A percentile compares a stretch with the other conserved stretches of the same genome.
Evolutionary conservation across 2,888 invertebrate species (phyloP).

Genomic region (Drosophila pegasa): DNA sequence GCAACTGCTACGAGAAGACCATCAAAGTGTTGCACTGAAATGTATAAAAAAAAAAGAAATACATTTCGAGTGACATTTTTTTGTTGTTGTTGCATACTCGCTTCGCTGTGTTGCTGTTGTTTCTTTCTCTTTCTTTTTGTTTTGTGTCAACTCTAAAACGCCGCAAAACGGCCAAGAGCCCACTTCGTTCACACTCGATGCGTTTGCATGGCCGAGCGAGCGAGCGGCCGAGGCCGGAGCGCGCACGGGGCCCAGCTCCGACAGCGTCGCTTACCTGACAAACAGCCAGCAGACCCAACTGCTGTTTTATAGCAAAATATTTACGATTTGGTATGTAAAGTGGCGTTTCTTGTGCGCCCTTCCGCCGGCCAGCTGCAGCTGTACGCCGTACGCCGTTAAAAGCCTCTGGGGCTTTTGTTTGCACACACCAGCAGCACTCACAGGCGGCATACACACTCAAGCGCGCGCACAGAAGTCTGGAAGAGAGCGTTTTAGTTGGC

Average conservation of each 20-base stretch:
- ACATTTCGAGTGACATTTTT: slow-evolving; percentile 69
- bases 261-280: slow-evolving; percentile 38
- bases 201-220: slow-evolving; percentile 45
- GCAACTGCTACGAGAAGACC: slow-evolving; percentile 28
- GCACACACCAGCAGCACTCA: slow-evolving; percentile 20
- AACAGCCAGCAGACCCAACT: slow-evolving; percentile 46
- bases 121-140: slow-evolving; percentile 30
- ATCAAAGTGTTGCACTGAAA: slow-evolving; percentile 68
- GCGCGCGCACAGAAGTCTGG: slow-evolving; percentile 26
- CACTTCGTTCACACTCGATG: slow-evolving; percentile 80
- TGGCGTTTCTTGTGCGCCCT: slow-evolving; percentile 74
- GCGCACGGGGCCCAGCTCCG: slow-evolving; percentile 32
- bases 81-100: slow-evolving; percentile 13
- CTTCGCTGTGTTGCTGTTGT: slow-evolving; percentile 7
- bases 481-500: slow-evolving; percentile 38
- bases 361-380: slow-evolving; percentile 56
- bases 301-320: slow-evolving; percentile 74
- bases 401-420: slow-evolving; percentile 54
- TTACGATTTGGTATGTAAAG: slow-evolving; percentile 77
- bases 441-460: slow-evolving; percentile 3
- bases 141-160: slow-evolving; percentile 66
- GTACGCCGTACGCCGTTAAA: slow-evolving; percentile 42
- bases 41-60: slow-evolving; percentile 28
- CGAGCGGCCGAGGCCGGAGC: background rate
- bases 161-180: slow-evolving; percentile 71